Percentiles rank a stretch among this genome's conserved stretches.
Evolutionary conservation across 2,888 invertebrate genomes (phyloP).

Genomic region (Villa cingulata): DNA sequence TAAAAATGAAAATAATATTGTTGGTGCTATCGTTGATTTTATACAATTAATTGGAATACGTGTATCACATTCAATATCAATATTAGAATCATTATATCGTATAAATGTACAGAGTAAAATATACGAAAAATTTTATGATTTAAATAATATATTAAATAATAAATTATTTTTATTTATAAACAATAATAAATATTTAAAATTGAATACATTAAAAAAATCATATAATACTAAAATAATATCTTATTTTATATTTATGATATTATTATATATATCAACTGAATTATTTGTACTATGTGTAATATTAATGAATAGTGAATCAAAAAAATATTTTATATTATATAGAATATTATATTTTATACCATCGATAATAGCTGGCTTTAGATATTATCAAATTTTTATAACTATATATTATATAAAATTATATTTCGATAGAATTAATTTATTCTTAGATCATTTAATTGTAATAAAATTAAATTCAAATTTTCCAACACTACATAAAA

Average conservation of each 20-base stretch:
- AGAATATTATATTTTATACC: conserved; percentile 27
- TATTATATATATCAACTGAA: conserved; percentile 5
- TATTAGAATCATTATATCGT: conserved; percentile 24
- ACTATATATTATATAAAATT: conserved; percentile 21
- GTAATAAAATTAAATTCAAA: no score
- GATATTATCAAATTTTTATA: conserved; percentile 29
- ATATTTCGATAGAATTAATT: conserved; percentile 23
- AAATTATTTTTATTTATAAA: no score
- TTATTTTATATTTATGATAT: conserved; percentile 1
- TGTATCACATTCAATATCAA: conserved; percentile 22
- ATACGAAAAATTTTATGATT: conserved; percentile 20
- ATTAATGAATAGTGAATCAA: not conserved
- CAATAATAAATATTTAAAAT: conserved; percentile 22
- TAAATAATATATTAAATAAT: conserved; percentile 25
- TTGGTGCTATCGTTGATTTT: conserved; percentile 23
- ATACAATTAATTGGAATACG: conserved; percentile 29
- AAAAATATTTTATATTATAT: conserved; percentile 11
- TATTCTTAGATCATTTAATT: not conserved
- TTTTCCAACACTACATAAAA: no score
- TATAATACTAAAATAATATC: not conserved
- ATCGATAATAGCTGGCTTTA: conserved; percentile 22
- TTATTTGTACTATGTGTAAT: conserved; percentile 2
- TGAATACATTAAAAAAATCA: conserved; percentile 17
- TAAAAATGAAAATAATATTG: not conserved
- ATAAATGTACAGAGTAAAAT: conserved; percentile 17